These are phyloP conservation scores for Drosophila parabipectinata DNA, from an alignment of 1,140 invertebrate species.

Conservation along the genomic window DNA sequence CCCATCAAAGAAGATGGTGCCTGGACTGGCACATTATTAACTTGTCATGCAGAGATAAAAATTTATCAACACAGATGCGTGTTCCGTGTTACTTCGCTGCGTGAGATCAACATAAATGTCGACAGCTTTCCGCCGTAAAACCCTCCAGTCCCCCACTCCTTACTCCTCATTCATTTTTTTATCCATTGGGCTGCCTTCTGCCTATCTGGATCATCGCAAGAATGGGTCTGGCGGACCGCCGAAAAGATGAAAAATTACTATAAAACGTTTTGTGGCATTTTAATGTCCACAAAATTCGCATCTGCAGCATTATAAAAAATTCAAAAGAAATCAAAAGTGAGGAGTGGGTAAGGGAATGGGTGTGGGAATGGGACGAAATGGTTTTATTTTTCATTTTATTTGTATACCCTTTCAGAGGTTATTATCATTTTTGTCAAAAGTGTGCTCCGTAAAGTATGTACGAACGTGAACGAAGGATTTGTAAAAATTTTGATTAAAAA, in stretches of 20 bases:
- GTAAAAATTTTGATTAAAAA: too few relatives aligned
- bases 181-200: not conserved
- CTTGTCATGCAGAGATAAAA: constrained; percentile 83
- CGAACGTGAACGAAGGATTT: too few relatives aligned
- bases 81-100: constrained; percentile 62
- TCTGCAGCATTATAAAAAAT: constrained; percentile 62
- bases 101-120: constrained; percentile 71
- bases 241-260: constrained; percentile 83
- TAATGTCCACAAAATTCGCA: constrained; percentile 76
- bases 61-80: constrained; percentile 73
- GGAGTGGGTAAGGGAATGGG: constrained; percentile 9
- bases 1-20: constrained; percentile 41
- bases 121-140: constrained; percentile 34
- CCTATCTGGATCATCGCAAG: constrained; percentile 4
- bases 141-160: constrained; percentile 6
- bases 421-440: too few relatives aligned
- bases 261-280: constrained; percentile 83
- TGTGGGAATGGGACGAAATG: constrained; percentile 1
- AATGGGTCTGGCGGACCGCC: constrained; percentile 25
- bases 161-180: not conserved
- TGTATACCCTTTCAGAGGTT: not conserved
- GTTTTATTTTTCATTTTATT: not conserved
- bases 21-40: constrained; percentile 80
- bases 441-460: too few relatives aligned
- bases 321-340: constrained; percentile 70